These are phyloP conservation scores for Perca flavescens DNA, from an alignment of 2,113 vertebrate species.

Conservation along the genomic window DNA sequence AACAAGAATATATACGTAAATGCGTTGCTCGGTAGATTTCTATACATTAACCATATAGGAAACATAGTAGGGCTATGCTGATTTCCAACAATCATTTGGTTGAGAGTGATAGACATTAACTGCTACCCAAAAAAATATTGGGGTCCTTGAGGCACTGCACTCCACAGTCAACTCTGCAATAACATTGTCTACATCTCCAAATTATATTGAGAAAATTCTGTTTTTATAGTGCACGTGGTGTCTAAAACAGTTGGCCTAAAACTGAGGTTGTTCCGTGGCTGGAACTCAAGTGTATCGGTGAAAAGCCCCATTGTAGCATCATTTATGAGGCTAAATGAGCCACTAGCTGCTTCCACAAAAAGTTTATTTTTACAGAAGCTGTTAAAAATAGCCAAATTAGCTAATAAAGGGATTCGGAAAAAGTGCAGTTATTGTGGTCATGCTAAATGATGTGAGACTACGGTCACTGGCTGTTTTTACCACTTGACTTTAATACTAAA, in stretches of 20 bases:
- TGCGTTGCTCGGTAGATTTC: background rate
- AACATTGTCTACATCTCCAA: background rate
- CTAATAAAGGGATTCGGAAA: background rate
- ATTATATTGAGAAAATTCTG: background rate
- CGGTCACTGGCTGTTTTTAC: no score
- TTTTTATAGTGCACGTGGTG: background rate
- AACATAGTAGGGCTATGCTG: background rate
- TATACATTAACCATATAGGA: background rate
- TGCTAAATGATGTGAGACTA: background rate
- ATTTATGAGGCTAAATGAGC: background rate
- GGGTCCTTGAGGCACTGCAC: background rate
- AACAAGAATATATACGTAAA: background rate
- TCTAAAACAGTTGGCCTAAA: background rate
- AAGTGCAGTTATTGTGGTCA: background rate
- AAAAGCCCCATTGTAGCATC: background rate
- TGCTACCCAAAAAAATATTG: background rate
- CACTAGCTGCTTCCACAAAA: background rate
- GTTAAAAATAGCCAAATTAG: background rate
- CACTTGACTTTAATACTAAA: background rate
- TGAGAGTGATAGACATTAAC: background rate
- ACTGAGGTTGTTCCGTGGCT: background rate
- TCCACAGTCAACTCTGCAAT: background rate
- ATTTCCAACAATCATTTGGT: background rate
- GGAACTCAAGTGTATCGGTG: background rate
- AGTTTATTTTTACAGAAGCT: background rate